phyloP scores from a whole-genome alignment of 2,888 invertebrate genomes.

The Augochlorella aurata region DNA sequence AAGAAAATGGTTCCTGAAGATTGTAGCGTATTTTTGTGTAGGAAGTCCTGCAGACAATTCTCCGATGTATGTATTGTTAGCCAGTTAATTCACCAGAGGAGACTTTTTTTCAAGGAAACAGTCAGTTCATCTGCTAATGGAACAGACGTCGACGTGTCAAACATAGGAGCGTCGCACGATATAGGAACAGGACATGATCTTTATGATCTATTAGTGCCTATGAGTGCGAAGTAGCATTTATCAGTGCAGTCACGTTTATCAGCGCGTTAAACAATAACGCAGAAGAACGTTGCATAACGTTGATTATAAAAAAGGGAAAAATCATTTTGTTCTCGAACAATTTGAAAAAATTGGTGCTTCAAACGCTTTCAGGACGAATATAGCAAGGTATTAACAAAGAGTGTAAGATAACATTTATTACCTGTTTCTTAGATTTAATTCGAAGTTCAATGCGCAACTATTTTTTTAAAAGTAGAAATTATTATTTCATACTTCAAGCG shows the following conservation, averaged over 20 bases:
- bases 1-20: neutral
- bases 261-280: neutral
- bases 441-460: too few species aligned
- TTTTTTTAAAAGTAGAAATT: too few species aligned
- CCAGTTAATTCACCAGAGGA: conserved; percentile 15
- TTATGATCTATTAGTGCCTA: conserved; percentile 62
- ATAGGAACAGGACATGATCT: conserved; percentile 61
- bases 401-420: neutral
- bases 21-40: neutral
- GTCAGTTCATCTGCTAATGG: conserved; percentile 51
- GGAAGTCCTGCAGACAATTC: neutral
- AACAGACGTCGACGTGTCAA: conserved; percentile 50
- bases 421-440: neutral
- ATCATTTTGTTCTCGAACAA: neutral
- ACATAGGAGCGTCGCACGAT: conserved; percentile 42
- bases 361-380: too few species aligned
- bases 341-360: neutral
- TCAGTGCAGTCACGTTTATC: conserved; percentile 14
- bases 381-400: neutral
- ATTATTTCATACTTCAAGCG: too few species aligned
- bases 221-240: conserved; percentile 51
- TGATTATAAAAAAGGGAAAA: neutral
- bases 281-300: neutral
- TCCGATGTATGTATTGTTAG: neutral
- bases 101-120: conserved; percentile 27